Base-by-base conservation (phyloP, 30 jellyfish, hydroid and myxozoan genomes). In the Hydractinia echinata region DNA sequence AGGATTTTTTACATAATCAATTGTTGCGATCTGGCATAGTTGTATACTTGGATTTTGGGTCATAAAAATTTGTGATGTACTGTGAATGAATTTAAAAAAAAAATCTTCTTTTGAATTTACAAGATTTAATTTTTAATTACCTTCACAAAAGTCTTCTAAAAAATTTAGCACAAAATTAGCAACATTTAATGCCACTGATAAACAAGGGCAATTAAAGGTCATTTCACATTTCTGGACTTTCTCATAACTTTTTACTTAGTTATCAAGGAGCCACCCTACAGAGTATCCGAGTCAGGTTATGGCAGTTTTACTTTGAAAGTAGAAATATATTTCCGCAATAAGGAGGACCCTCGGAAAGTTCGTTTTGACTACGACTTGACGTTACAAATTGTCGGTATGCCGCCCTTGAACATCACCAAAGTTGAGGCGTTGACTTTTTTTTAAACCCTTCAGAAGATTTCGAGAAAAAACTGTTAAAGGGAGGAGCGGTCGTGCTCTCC, bases 231-330 rank as follows among this genome's bases (percentile, higher is more conserved):
- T 30, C 44, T 30, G 44, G 44, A 30, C 44, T 2, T 30, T 30
- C 44, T 30, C 44, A 30, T 30, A 30, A 30, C 18, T 64, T 64
- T 64, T 51, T n/a, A 76, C 79, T 8, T 79, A 93, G 99, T 93
- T 13, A 76, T 88, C 77, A 93, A 93, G 55, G 87, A 88, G 58
- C 99, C 99, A 58, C 99, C 99, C 10, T 93, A 93, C 83, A 93
- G 84, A 81, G 95, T 93, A n/a, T 93, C 90, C 67, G 99, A 93
- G 61, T 93, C 99, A 14, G 99, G 99, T 5, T 93, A 93, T 87
- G 99, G 99, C 56, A 77, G 94, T 54, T 93, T 93, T 76, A 82
- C 77, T 16, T 89, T 93, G 51, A 86, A 85, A 51, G 86, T 93
- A 21, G 99, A 93, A 80, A 85, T 93, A 10, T 88, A 93, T 64